Evolutionary conservation across 2,797 vertebrate genomes (phyloP).

Genomic region (Anguilla pacifica): DNA sequence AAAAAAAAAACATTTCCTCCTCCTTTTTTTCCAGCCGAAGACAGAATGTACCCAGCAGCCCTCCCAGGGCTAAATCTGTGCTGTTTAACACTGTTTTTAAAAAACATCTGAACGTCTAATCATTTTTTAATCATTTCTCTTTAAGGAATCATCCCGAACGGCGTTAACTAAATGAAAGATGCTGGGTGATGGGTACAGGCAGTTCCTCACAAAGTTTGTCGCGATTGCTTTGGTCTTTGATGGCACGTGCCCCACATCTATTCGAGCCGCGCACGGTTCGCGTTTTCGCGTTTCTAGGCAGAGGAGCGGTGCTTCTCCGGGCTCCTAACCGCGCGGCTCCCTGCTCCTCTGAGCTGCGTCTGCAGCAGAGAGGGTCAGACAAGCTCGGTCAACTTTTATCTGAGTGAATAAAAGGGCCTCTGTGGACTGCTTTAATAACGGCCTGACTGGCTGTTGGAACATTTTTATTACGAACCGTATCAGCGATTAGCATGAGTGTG

Average conservation of each 20-base stretch:
- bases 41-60: background rate
- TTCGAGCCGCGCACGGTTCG: background rate
- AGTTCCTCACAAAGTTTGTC: background rate
- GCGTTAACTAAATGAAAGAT: conserved; percentile 7
- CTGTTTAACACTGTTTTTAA: conserved; percentile 28
- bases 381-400: background rate
- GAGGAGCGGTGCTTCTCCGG: background rate
- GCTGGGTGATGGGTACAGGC: background rate
- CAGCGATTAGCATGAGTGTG: background rate
- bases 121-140: conserved; percentile 55
- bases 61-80: background rate
- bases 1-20: too few species aligned
- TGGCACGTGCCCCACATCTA: background rate
- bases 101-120: conserved; percentile 49
- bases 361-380: background rate
- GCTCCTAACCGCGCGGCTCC: background rate
- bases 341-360: background rate
- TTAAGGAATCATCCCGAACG: background rate
- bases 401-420: background rate
- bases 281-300: background rate
- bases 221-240: background rate
- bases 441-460: background rate
- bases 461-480: background rate
- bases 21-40: background rate
- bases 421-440: background rate